Evolutionary conservation across 2,797 vertebrate genomes (phyloP).

Genomic region (Sebastes steindachneri): DNA sequence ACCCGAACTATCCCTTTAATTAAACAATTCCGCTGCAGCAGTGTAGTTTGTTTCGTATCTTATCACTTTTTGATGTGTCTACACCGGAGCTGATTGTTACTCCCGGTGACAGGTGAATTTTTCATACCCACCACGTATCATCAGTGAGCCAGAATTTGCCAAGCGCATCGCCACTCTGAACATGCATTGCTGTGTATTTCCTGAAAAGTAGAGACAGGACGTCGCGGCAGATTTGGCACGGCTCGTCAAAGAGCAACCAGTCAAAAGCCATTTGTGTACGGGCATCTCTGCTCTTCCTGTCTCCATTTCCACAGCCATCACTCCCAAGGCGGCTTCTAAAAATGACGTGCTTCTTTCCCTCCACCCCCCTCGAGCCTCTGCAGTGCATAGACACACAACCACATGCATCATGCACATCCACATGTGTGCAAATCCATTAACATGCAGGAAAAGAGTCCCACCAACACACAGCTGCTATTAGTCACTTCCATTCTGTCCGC

Average conservation of each 20-base stretch:
- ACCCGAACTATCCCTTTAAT: background rate
- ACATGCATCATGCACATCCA: background rate
- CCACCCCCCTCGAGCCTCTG: background rate
- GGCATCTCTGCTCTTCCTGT: constrained; percentile 52
- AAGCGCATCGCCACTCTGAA: constrained; percentile 30
- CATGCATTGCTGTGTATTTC: constrained; percentile 54
- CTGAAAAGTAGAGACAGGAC: constrained; percentile 71
- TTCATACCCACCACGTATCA: constrained; percentile 18
- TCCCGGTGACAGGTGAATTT: constrained; percentile 35
- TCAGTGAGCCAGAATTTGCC: background rate
- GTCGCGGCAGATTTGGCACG: constrained; percentile 67
- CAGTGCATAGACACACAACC: background rate
- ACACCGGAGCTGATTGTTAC: constrained; percentile 12
- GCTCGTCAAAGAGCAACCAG: constrained; percentile 59
- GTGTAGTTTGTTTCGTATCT: background rate
- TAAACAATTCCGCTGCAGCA: background rate
- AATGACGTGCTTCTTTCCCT: constrained; percentile 9
- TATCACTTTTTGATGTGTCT: constrained; percentile 3
- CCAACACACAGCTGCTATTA: constrained; percentile 40
- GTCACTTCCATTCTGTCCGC: constrained; percentile 31
- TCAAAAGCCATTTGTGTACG: constrained; percentile 69
- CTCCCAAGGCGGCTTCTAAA: constrained; percentile 24
- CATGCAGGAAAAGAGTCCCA: background rate
- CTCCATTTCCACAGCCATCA: constrained; percentile 63
- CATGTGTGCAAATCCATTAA: background rate